phyloP scores from a whole-genome alignment of 2,797 vertebrate genomes.

The Florisuga fusca region DNA sequence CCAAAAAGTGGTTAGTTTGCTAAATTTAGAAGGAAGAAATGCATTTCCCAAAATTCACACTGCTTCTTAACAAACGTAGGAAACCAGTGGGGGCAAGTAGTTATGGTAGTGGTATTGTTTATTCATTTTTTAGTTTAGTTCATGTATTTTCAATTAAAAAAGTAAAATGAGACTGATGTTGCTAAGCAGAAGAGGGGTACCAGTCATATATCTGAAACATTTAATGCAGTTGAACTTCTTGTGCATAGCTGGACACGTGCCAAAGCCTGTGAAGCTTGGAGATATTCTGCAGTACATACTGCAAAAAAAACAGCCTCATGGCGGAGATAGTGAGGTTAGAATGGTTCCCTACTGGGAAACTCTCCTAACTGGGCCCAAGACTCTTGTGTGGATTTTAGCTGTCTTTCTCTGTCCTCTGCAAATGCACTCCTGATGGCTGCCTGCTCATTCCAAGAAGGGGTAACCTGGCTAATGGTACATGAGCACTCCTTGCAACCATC shows the following conservation, averaged over 20 bases:
- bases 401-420: neutral
- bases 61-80: constrained; percentile 25
- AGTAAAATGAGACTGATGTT: neutral
- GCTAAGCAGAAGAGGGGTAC: neutral
- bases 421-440: neutral
- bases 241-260: neutral
- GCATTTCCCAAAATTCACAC: constrained; percentile 58
- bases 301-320: neutral
- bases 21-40: constrained; percentile 68
- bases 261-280: neutral
- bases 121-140: neutral
- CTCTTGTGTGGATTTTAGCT: neutral
- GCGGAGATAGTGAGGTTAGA: neutral
- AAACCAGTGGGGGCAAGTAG: neutral
- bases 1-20: constrained; percentile 65
- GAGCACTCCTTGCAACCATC: neutral
- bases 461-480: neutral
- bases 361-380: neutral
- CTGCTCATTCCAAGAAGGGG: neutral
- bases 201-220: neutral
- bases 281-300: neutral
- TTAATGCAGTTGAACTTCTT: neutral
- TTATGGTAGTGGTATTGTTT: constrained; percentile 7
- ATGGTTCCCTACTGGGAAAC: neutral
- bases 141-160: neutral